Conservation (phyloP, 2,797 vertebrate genomes). For the Cirrhinus mrigala region DNA sequence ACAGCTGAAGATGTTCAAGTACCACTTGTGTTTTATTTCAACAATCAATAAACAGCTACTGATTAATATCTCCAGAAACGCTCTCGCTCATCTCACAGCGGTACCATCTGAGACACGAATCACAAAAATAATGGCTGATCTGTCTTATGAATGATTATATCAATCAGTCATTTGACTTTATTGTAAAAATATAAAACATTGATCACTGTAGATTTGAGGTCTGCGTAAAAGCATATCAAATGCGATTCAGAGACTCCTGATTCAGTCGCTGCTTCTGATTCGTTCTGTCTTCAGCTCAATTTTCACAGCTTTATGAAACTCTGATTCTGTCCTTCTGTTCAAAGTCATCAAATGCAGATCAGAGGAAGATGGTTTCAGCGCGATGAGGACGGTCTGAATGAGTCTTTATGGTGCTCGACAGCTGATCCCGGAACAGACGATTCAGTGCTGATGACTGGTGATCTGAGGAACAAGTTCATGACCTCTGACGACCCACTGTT, state of each 20-base stretch:
- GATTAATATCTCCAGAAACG: slow-evolving; percentile 69
- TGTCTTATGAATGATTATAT: slow-evolving; percentile 1
- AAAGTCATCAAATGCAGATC: background rate
- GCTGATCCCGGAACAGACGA: slow-evolving; percentile 1
- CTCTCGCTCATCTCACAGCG: background rate
- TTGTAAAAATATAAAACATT: slow-evolving; percentile 19
- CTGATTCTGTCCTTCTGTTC: slow-evolving; percentile 19
- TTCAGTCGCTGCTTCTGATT: slow-evolving; percentile 37
- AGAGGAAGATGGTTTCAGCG: background rate
- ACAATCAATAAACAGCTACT: slow-evolving; percentile 78
- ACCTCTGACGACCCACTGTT: background rate
- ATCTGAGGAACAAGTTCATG: background rate
- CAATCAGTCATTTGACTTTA: background rate
- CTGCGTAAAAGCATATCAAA: background rate
- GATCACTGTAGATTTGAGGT: slow-evolving; percentile 2
- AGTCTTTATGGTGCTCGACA: background rate
- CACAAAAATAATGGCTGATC: background rate
- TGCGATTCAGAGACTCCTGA: background rate
- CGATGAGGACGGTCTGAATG: background rate
- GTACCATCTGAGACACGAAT: background rate
- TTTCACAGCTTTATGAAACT: slow-evolving; percentile 63
- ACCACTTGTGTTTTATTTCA: slow-evolving; percentile 86
- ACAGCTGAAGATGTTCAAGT: slow-evolving; percentile 61
- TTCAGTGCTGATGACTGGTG: background rate
- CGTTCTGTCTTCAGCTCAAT: slow-evolving; percentile 42